Evolutionary conservation across 1,140 invertebrate genomes (phyloP), one percentile per base, ranked within the genome.

Genomic region (Trichonephila clavipes): DNA sequence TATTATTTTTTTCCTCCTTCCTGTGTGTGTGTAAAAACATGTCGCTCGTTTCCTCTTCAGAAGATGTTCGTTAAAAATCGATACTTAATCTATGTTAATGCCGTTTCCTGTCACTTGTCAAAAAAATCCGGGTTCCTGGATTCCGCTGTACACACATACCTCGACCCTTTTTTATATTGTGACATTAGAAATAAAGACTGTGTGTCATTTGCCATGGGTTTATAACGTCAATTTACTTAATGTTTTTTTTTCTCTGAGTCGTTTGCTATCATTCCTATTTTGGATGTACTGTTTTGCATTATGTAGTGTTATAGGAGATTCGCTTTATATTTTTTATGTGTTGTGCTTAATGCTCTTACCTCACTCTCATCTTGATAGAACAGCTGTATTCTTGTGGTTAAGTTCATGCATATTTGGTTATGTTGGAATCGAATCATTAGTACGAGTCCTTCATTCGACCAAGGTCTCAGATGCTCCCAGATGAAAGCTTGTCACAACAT

Each of bases 81-180:
- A 85, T 85, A 85, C n/a, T 85, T 85, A 85, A 85, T 85, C 82
- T 85, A 85, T 85, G 82, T 85, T 85, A 85, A 85, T 85, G 82
- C 44, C 58, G 44, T 85, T 59, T 85, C 24, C 44, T 58, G 51
- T 85, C 51, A 51, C 82, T 59, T 77, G 72, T 77, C 72, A 40
- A 69, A 77, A 28, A 77, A 77, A 77, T 77, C 72, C 14, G 24
- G 16, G 72, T 34, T 77, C 72, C 28, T 40, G 34, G 10, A 40
- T 77, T 77, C 19, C 34, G 34, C 34, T 77, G 72, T 16, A 14
- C 72, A 21, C 62, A 64, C 62, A 21, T 64, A 21, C 62, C 62
- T 34, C 69, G 14, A 34, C 72, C 16, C 34, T 77, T 77, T 40
- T 77, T 34, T 77, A 34, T 77, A 0, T 40, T 18, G 18, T 77